Evolutionary conservation across 2,888 invertebrate genomes (phyloP).

Genomic region (Mimumesa dahlbomi): DNA sequence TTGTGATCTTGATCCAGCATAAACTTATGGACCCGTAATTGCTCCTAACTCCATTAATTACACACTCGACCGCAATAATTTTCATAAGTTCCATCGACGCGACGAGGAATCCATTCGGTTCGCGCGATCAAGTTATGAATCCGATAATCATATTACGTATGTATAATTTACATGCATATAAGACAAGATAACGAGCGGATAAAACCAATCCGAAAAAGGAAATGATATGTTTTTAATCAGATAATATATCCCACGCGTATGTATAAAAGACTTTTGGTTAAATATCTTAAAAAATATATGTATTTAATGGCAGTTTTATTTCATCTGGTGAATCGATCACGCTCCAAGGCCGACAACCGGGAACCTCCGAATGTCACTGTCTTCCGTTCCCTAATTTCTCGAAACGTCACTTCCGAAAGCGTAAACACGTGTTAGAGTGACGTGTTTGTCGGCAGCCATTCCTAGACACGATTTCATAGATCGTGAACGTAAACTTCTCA

Average conservation of each 20-base stretch:
- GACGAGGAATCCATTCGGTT: neutral
- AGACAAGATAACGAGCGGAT: too few relatives aligned
- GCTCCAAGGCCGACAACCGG: conserved; percentile 38
- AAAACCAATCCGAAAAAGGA: too few relatives aligned
- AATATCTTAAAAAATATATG: too few relatives aligned
- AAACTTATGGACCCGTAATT: conserved; percentile 31
- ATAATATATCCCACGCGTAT: too few relatives aligned
- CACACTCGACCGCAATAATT: conserved; percentile 2
- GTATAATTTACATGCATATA: too few relatives aligned
- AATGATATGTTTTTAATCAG: too few relatives aligned
- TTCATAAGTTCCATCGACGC: neutral
- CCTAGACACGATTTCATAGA: conserved; percentile 39
- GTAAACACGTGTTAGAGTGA: conserved; percentile 66
- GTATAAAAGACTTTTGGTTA: too few relatives aligned
- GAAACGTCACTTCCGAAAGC: conserved; percentile 54
- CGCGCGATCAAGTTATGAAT: neutral
- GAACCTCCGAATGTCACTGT: conserved; percentile 33
- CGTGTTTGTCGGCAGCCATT: conserved; percentile 41
- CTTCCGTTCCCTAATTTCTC: conserved; percentile 49
- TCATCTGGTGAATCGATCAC: conserved; percentile 64
- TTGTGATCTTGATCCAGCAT: conserved; percentile 28
- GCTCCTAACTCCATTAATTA: conserved; percentile 27
- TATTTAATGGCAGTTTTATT: conserved; percentile 23
- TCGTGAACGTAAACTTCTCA: conserved; percentile 52
- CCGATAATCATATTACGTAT: too few relatives aligned